A percentile compares a stretch with the other conserved stretches of the same genome.
Evolutionary conservation across 2,797 vertebrate species (phyloP).

Genomic region (Setipinna tenuifilis): DNA sequence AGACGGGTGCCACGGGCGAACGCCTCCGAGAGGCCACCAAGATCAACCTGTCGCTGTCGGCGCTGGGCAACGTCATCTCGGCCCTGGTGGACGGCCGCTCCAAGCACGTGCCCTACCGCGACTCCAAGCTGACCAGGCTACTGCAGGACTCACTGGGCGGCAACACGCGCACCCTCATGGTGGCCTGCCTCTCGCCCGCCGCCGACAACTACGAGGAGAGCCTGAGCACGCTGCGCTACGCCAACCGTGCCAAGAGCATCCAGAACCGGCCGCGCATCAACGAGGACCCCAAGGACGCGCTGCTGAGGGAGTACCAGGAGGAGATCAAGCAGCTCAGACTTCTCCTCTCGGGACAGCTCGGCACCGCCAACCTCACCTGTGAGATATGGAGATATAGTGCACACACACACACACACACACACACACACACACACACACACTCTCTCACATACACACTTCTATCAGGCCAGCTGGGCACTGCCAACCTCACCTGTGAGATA

Average conservation of each 20-base stretch:
- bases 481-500: conserved; percentile 68
- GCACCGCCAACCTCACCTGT: conserved; percentile 67
- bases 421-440: conserved; percentile 65
- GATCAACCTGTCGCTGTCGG: conserved; percentile 90
- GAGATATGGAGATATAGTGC: conserved; percentile 2
- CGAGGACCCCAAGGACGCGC: conserved; percentile 90
- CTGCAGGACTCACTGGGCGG: conserved; percentile 92
- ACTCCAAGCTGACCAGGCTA: conserved; percentile 90
- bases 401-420: not conserved
- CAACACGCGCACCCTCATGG: conserved; percentile 89
- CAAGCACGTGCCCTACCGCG: conserved; percentile 85
- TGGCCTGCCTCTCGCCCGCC: conserved; percentile 87
- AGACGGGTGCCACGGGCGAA: conserved; percentile 86
- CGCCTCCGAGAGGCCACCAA: conserved; percentile 88
- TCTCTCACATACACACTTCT: conserved; percentile 72
- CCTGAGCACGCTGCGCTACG: conserved; percentile 85
- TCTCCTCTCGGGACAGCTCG: conserved; percentile 79
- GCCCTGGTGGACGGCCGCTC: conserved; percentile 85
- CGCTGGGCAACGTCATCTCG: conserved; percentile 88
- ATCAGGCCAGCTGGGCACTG: conserved; percentile 71
- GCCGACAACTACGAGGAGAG: conserved; percentile 89
- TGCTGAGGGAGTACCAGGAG: conserved; percentile 89
- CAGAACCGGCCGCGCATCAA: conserved; percentile 88
- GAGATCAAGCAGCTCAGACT: conserved; percentile 85
- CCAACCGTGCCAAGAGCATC: conserved; percentile 87